These are phyloP conservation scores for Parnassius mnemosyne DNA, from an alignment of 2,888 invertebrate genomes.

Conservation along the genomic window DNA sequence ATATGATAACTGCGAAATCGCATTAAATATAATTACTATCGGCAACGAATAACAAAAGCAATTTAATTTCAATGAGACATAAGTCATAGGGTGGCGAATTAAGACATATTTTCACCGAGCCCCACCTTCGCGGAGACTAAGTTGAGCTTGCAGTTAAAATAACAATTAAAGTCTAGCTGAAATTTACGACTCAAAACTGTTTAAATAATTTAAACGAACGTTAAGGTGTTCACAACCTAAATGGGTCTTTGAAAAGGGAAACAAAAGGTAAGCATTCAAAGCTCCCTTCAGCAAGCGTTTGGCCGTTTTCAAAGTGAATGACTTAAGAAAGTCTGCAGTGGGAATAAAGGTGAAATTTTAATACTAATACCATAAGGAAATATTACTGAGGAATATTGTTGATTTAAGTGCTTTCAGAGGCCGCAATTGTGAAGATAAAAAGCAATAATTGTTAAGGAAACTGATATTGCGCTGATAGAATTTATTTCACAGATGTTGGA, in stretches of 20 bases:
- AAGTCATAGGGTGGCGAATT: conserved; percentile 76
- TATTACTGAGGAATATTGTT: conserved; percentile 71
- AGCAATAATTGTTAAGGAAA: conserved; percentile 30
- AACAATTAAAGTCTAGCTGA: conserved; percentile 78
- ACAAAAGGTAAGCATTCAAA: conserved; percentile 68
- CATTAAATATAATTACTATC: conserved; percentile 8
- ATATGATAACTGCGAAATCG: background rate
- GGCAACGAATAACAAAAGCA: conserved; percentile 25
- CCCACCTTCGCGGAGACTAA: conserved; percentile 58
- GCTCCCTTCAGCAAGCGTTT: conserved; percentile 54
- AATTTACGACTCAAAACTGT: conserved; percentile 79
- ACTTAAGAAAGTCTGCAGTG: conserved; percentile 51
- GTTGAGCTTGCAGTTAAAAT: conserved; percentile 79
- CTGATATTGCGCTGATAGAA: conserved; percentile 27
- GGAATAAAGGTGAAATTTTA: conserved; percentile 74
- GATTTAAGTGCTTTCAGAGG: conserved; percentile 49
- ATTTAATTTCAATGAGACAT: conserved; percentile 67
- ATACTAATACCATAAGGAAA: conserved; percentile 71
- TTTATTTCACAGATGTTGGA: background rate
- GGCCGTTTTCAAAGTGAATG: conserved; percentile 58
- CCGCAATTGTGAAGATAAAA: conserved; percentile 26
- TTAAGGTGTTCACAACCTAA: conserved; percentile 62
- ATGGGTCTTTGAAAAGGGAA: conserved; percentile 67
- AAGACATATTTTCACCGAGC: conserved; percentile 76
- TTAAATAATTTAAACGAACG: conserved; percentile 74